Conservation (phyloP, 1,140 invertebrate species). For the Thalassaphorura encarpata region DNA sequence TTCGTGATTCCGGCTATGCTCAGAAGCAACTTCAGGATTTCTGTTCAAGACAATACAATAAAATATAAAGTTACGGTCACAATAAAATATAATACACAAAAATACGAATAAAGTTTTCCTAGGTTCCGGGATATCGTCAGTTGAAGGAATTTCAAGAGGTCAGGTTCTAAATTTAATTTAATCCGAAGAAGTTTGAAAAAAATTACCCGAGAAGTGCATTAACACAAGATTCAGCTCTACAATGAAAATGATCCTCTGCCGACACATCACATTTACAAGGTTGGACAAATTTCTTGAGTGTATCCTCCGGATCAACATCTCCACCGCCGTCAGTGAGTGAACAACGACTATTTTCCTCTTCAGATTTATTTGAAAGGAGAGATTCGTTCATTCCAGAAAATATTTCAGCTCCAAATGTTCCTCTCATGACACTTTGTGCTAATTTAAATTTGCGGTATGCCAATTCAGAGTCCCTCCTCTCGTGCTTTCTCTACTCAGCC, state of each 20-base stretch:
- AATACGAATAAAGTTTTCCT: no score
- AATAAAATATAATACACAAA: no score
- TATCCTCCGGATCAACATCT: conserved; percentile 25
- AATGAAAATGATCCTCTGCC: conserved; percentile 30
- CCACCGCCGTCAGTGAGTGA: conserved; percentile 16
- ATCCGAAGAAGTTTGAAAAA: neutral
- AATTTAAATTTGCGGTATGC: conserved; percentile 69
- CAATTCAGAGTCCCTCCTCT: conserved; percentile 77
- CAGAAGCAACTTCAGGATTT: conserved; percentile 22
- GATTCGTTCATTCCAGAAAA: conserved; percentile 18
- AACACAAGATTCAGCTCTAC: conserved; percentile 26
- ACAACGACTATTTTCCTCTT: conserved; percentile 29
- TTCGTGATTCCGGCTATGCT: conserved; percentile 30
- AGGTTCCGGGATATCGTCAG: no score
- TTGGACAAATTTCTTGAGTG: conserved; percentile 28
- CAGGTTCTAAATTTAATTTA: no score
- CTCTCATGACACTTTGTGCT: conserved; percentile 43
- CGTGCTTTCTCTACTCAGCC: conserved; percentile 65
- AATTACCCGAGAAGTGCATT: conserved; percentile 28
- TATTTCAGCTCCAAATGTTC: conserved; percentile 27
- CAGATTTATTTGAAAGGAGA: conserved; percentile 21
- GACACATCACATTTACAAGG: conserved; percentile 26
- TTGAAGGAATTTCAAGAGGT: no score
- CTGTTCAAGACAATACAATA: conserved; percentile 7
- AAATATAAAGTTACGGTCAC: no score